A percentile compares a stretch with the other conserved stretches of the same genome.
Evolutionary conservation across 2,888 invertebrate species (phyloP).

Genomic region (Agrilus mali): DNA sequence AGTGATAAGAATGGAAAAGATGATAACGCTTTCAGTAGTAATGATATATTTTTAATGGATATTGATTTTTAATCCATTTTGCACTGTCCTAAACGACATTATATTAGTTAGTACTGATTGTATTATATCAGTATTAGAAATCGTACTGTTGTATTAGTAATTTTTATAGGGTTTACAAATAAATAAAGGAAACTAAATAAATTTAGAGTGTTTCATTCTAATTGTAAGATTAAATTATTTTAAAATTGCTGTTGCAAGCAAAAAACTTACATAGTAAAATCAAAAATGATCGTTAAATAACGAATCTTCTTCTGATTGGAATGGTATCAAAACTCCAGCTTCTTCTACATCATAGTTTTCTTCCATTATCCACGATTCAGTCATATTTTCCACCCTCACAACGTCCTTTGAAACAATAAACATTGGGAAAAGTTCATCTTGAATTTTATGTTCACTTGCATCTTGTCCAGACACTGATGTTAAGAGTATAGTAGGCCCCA

Average conservation of each 20-base stretch:
- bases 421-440: constrained; percentile 28
- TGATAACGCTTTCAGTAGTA: constrained; percentile 14
- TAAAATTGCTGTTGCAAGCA: too few species aligned
- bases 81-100: background rate
- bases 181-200: too few species aligned
- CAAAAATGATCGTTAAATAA: constrained; percentile 15
- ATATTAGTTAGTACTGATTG: too few species aligned
- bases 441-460: constrained; percentile 17
- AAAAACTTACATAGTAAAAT: too few species aligned
- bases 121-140: too few species aligned
- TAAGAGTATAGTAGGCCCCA: constrained; percentile 18
- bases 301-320: constrained; percentile 14
- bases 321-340: constrained; percentile 28
- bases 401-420: constrained; percentile 27
- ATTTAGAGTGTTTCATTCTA: too few species aligned
- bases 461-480: constrained; percentile 16
- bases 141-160: too few species aligned
- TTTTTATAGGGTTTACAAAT: too few species aligned
- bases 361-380: constrained; percentile 30
- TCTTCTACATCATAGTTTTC: constrained; percentile 33
- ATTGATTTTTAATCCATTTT: background rate
- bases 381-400: constrained; percentile 21
- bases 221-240: too few species aligned
- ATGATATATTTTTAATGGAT: constrained; percentile 13
- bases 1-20: constrained; percentile 11